Conservation (phyloP, 2,113 vertebrate genomes). For the Paratilapia polleni region DNA sequence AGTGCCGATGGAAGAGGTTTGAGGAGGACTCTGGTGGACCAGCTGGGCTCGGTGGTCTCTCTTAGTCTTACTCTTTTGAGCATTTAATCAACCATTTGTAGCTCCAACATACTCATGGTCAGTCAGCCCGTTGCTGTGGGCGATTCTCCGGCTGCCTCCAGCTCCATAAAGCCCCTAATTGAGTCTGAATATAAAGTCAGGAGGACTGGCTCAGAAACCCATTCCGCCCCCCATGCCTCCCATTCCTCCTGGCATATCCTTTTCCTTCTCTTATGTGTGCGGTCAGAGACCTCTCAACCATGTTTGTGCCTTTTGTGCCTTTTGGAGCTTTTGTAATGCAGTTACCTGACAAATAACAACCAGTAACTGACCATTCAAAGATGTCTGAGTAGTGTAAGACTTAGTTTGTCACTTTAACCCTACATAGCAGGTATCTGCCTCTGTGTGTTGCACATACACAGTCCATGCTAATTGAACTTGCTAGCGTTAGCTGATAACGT, state of each 20-base stretch:
- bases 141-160: constrained; percentile 36
- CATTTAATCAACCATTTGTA: neutral
- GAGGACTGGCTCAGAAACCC: constrained; percentile 85
- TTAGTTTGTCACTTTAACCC: no score
- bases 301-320: neutral
- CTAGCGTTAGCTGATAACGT: no score
- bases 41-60: neutral
- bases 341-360: neutral
- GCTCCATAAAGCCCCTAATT: constrained; percentile 32
- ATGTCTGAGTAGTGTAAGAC: no score
- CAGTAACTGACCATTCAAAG: neutral
- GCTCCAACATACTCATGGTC: constrained; percentile 46
- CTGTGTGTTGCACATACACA: neutral
- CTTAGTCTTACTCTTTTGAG: constrained; percentile 12
- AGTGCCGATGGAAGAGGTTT: neutral
- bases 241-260: constrained; percentile 92
- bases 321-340: neutral
- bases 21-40: neutral
- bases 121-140: constrained; percentile 50
- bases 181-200: constrained; percentile 66
- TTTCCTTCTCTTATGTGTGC: constrained; percentile 86
- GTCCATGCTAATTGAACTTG: no score
- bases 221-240: constrained; percentile 88
- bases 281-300: neutral
- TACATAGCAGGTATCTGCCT: no score